A percentile compares a stretch with the other conserved stretches of the same genome.
Evolutionary conservation across 2,888 invertebrate species (phyloP).

Genomic region (Zelleria hepariella): DNA sequence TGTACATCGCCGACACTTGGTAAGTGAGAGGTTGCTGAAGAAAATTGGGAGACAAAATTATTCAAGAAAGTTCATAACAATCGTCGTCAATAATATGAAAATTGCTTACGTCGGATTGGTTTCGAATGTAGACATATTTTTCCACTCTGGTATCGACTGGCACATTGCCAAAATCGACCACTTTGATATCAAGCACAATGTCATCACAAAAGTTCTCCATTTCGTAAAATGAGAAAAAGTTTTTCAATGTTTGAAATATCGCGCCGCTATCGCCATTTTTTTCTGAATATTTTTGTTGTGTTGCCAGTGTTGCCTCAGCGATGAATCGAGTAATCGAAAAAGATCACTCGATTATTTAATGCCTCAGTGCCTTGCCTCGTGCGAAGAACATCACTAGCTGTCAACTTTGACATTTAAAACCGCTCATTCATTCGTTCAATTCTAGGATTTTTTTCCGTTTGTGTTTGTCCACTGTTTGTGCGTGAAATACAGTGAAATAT

Average conservation of each 20-base stretch:
- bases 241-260: not conserved
- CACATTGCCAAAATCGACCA: constrained; percentile 46
- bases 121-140: constrained; percentile 38
- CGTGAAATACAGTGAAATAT: not conserved
- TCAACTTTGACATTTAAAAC: not conserved
- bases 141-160: constrained; percentile 43
- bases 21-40: constrained; percentile 20
- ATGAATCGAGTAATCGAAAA: not conserved
- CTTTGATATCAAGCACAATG: constrained; percentile 5
- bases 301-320: not conserved
- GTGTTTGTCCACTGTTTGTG: constrained; percentile 10
- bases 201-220: constrained; percentile 4
- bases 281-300: not conserved
- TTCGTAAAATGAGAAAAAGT: not conserved
- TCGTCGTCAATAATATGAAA: not conserved
- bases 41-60: not conserved
- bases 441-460: constrained; percentile 2
- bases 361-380: not conserved
- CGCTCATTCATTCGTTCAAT: not conserved
- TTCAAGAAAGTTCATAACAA: not conserved
- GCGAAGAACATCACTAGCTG: not conserved
- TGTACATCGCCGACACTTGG: constrained; percentile 44
- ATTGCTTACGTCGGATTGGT: constrained; percentile 34
- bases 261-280: not conserved
- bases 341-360: not conserved